Percentiles rank a stretch among this genome's conserved stretches.
phyloP scores from a whole-genome alignment of 1,140 invertebrate species.

The Drosophila santomea region DNA sequence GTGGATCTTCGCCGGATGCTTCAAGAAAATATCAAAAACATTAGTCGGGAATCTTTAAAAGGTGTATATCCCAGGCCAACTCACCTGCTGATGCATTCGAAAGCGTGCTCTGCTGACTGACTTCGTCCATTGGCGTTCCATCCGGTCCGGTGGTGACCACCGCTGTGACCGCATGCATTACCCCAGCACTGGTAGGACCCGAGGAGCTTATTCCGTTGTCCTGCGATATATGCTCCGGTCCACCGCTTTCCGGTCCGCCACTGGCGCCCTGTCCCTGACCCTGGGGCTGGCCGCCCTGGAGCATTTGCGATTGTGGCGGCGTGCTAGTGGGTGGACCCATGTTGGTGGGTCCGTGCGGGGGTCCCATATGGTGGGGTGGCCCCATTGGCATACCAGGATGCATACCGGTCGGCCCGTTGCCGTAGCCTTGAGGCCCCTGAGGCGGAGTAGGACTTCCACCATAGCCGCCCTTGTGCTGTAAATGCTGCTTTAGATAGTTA shows the following conservation, averaged over 20 bases:
- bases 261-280: constrained; percentile 31
- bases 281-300: constrained; percentile 62
- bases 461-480: constrained; percentile 88
- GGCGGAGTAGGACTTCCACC: constrained; percentile 86
- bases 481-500: constrained; percentile 89
- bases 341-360: constrained; percentile 85
- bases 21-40: constrained; percentile 40
- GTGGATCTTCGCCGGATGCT: constrained; percentile 94
- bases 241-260: constrained; percentile 60
- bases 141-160: constrained; percentile 95
- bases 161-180: constrained; percentile 89
- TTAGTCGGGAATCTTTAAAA: background rate
- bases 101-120: constrained; percentile 95
- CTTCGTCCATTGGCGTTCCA: constrained; percentile 94
- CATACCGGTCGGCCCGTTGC: constrained; percentile 84
- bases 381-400: constrained; percentile 85
- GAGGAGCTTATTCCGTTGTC: constrained; percentile 82
- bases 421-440: constrained; percentile 86
- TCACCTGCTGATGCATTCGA: constrained; percentile 95
- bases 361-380: constrained; percentile 87
- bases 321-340: constrained; percentile 86
- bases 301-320: constrained; percentile 72
- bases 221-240: constrained; percentile 82
- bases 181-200: constrained; percentile 85
- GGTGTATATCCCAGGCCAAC: constrained; percentile 9